Conservation (phyloP, 2,888 invertebrate genomes). For the Stenoptilia bipunctidactyla region DNA sequence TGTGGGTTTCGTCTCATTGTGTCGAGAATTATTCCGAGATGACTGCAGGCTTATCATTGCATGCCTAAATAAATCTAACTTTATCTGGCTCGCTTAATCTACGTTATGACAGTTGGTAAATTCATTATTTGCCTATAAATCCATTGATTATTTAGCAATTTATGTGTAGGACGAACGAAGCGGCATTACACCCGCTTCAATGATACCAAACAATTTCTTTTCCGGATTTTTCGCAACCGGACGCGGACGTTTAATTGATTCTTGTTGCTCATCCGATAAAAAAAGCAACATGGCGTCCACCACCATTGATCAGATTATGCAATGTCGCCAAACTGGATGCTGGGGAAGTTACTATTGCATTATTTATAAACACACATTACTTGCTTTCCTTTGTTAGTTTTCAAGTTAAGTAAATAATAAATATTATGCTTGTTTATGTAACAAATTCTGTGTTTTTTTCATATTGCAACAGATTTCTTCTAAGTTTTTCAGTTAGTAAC, state of each 20-base stretch:
- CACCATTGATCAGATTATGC: constrained; percentile 66
- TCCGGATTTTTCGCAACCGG: constrained; percentile 31
- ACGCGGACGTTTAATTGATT: constrained; percentile 53
- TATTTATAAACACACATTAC: constrained; percentile 38
- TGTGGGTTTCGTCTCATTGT: constrained; percentile 52
- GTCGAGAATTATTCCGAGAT: constrained; percentile 14
- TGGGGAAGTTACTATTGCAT: constrained; percentile 48
- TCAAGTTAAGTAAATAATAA: too few species aligned
- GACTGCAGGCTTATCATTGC: too few species aligned
- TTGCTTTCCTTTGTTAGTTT: not conserved
- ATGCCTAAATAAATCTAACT: too few species aligned
- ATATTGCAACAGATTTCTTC: not conserved
- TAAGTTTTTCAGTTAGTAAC: constrained; percentile 28
- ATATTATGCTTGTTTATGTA: too few species aligned
- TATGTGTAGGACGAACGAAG: not conserved
- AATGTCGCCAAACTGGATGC: constrained; percentile 62
- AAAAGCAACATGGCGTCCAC: constrained; percentile 43
- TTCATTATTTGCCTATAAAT: constrained; percentile 29
- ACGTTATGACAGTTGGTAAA: constrained; percentile 32
- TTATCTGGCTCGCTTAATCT: too few species aligned
- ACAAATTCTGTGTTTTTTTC: too few species aligned
- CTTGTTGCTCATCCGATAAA: constrained; percentile 31
- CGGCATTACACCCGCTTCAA: constrained; percentile 28
- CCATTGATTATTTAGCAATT: constrained; percentile 21
- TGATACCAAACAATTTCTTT: constrained; percentile 26